These are phyloP conservation scores for Dryocosmus kuriphilus DNA, from an alignment of 2,888 invertebrate species.

Conservation along the genomic window DNA sequence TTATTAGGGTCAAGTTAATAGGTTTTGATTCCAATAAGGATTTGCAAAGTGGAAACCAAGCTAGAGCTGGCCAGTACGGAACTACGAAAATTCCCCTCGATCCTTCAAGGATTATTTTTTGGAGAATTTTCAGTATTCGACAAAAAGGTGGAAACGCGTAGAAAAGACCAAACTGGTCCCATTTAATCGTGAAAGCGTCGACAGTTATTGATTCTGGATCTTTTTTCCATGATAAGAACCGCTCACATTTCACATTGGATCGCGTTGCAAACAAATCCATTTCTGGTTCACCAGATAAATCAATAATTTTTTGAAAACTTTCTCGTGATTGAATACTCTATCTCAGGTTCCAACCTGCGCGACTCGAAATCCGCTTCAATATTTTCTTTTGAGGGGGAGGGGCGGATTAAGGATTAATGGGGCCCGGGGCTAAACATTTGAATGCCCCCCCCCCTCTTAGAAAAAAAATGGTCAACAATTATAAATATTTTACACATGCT, in stretches of 20 bases:
- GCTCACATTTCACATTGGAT: slow-evolving; percentile 1
- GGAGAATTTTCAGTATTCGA: slow-evolving; percentile 43
- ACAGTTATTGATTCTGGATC: slow-evolving; percentile 54
- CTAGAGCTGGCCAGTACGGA: slow-evolving; percentile 47
- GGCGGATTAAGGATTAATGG: too few relatives aligned
- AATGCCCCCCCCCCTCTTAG: too few relatives aligned
- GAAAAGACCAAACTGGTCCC: slow-evolving; percentile 42
- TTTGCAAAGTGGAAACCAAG: slow-evolving; percentile 48
- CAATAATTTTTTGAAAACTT: slow-evolving; percentile 37
- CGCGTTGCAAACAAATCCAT: slow-evolving; percentile 60
- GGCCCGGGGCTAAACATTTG: too few relatives aligned
- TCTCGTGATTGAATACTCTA: slow-evolving; percentile 34
- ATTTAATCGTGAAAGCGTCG: slow-evolving; percentile 58
- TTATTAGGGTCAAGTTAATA: slow-evolving; percentile 50
- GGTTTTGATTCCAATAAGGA: slow-evolving; percentile 5
- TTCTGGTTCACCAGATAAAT: slow-evolving; percentile 45
- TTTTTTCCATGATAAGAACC: slow-evolving; percentile 58
- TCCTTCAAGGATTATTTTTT: slow-evolving; percentile 43
- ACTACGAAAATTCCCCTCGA: slow-evolving; percentile 46
- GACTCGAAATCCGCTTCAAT: slow-evolving; percentile 45
- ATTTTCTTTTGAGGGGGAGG: slow-evolving; percentile 45
- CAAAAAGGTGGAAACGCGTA: slow-evolving; percentile 49
- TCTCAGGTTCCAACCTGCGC: slow-evolving; percentile 38
- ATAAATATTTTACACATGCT: too few relatives aligned
- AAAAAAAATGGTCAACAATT: too few relatives aligned